Conservation (phyloP, 2,888 invertebrate species). For the Litoditis marina region DNA sequence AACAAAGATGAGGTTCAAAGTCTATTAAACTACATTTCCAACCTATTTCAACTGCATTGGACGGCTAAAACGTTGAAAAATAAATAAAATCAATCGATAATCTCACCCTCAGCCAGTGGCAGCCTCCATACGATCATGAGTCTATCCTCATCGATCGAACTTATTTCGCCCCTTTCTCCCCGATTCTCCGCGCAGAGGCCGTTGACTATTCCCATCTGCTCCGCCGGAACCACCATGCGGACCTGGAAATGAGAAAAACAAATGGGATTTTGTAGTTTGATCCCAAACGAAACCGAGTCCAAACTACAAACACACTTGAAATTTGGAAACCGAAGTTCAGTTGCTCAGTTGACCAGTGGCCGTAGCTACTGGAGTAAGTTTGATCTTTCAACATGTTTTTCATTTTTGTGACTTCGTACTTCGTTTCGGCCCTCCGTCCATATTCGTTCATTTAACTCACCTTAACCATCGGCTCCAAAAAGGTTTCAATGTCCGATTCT, state of each 20-base stretch:
- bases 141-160: constrained; percentile 72
- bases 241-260: constrained; percentile 21
- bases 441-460: too few species aligned
- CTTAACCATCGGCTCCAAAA: constrained; percentile 56
- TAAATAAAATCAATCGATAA: too few species aligned
- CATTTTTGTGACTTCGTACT: too few species aligned
- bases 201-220: constrained; percentile 52
- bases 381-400: too few species aligned
- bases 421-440: too few species aligned
- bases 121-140: constrained; percentile 79
- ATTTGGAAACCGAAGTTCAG: too few species aligned
- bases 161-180: constrained; percentile 54
- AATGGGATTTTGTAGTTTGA: background rate
- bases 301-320: background rate
- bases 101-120: constrained; percentile 76
- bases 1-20: too few species aligned
- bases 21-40: too few species aligned
- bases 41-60: too few species aligned
- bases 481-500: constrained; percentile 46
- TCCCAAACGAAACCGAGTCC: background rate
- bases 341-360: too few species aligned
- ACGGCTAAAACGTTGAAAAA: too few species aligned
- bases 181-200: constrained; percentile 50
- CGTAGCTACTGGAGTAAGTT: too few species aligned
- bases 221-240: constrained; percentile 52